A percentile compares a stretch with the other conserved stretches of the same genome.
phyloP scores from a whole-genome alignment of 2,888 invertebrate genomes.

The Prosopocoilus inquinatus region DNA sequence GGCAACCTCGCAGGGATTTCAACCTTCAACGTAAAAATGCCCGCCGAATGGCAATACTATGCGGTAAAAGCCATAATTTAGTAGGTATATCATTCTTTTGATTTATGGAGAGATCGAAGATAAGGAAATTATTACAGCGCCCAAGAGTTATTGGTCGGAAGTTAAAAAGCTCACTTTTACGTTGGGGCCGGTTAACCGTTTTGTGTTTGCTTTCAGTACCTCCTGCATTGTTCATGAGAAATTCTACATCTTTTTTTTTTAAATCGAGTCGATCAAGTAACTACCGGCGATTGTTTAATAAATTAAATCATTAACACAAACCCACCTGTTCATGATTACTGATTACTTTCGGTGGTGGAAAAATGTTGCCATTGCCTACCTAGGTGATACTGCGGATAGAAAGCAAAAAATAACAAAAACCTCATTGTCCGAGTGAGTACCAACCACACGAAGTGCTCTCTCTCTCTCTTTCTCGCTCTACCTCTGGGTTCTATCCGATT shows the following conservation, averaged over 20 bases:
- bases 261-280: too few species aligned
- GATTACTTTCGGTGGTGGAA: too few species aligned
- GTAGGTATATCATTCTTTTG: conserved; percentile 13
- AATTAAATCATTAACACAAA: too few species aligned
- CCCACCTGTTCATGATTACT: too few species aligned
- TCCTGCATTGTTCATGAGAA: not conserved
- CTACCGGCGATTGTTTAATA: too few species aligned
- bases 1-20: not conserved
- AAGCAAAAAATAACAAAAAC: too few species aligned
- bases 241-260: too few species aligned
- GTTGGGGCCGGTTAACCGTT: not conserved
- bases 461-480: too few species aligned
- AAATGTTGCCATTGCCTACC: too few species aligned
- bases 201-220: conserved; percentile 4
- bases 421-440: too few species aligned
- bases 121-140: conserved; percentile 10
- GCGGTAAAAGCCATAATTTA: conserved; percentile 6
- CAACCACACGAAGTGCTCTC: too few species aligned
- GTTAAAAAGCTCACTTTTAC: conserved; percentile 5
- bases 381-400: too few species aligned
- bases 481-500: conserved; percentile 4
- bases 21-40: conserved; percentile 7
- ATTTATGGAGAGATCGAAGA: conserved; percentile 15
- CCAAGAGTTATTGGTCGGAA: conserved; percentile 10
- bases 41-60: conserved; percentile 2